Evolutionary conservation across 2,888 invertebrate genomes (phyloP).

Genomic region (Pterostichus madidus): DNA sequence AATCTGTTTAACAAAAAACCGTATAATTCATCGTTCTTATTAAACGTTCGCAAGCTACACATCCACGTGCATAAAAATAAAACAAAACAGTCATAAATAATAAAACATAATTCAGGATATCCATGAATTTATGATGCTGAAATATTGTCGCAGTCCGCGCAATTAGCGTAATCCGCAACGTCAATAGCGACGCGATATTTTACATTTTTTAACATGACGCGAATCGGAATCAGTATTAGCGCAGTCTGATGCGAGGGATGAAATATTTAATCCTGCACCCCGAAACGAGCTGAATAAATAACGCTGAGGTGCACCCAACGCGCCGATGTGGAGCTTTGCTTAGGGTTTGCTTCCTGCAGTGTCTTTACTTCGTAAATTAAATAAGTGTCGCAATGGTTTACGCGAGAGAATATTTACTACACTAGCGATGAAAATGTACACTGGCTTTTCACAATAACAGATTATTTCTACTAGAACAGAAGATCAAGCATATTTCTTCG

Average conservation of each 20-base stretch:
- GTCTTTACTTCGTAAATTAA: slow-evolving; percentile 27
- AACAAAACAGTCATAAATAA: slow-evolving; percentile 56
- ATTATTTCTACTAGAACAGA: no score
- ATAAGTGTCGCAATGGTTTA: slow-evolving; percentile 42
- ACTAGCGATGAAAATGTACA: slow-evolving; percentile 12
- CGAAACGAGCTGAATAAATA: slow-evolving; percentile 32
- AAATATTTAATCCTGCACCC: slow-evolving; percentile 53
- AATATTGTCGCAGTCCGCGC: slow-evolving; percentile 60
- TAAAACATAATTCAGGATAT: slow-evolving; percentile 60
- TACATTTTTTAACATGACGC: slow-evolving; percentile 41
- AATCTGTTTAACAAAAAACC: slow-evolving; percentile 28
- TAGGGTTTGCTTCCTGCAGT: neutral
- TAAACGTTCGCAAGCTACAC: slow-evolving; percentile 18
- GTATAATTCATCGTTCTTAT: slow-evolving; percentile 43
- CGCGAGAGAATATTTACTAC: slow-evolving; percentile 15
- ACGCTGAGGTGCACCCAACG: neutral
- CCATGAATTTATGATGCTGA: slow-evolving; percentile 63
- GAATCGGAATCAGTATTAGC: slow-evolving; percentile 44
- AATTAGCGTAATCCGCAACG: slow-evolving; percentile 64
- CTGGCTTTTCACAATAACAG: neutral
- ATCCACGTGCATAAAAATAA: slow-evolving; percentile 31
- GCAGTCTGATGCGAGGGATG: neutral
- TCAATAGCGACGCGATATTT: slow-evolving; percentile 58
- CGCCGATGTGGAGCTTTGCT: neutral
- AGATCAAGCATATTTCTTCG: no score